Evolutionary conservation across 2,797 vertebrate genomes (phyloP).

Genomic region (Todus mexicanus): DNA sequence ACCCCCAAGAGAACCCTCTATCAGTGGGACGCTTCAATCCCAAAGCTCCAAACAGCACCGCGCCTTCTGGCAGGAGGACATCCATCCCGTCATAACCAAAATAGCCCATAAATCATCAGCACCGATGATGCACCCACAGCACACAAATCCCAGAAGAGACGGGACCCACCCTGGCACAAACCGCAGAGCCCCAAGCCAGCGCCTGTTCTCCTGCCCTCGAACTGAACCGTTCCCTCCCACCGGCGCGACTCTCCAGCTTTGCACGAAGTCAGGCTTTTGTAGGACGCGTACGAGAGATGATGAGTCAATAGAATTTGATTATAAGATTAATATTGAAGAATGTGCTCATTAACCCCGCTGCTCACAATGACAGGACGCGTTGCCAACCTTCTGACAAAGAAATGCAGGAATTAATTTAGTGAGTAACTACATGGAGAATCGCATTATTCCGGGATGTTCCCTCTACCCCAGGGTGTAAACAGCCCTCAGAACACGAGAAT

Average conservation of each 20-base stretch:
- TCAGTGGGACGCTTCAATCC: neutral
- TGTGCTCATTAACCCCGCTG: neutral
- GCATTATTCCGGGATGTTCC: neutral
- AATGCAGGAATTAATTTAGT: neutral
- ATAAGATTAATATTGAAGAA: neutral
- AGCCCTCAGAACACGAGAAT: neutral
- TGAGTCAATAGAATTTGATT: neutral
- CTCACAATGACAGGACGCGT: neutral
- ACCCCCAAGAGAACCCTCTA: accelerated
- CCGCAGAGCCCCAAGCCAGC: neutral
- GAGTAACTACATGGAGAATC: neutral
- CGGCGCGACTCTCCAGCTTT: neutral
- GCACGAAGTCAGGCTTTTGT: neutral
- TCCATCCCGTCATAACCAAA: neutral
- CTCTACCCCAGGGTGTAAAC: neutral
- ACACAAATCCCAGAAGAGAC: accelerated
- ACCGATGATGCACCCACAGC: neutral
- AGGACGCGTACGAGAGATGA: neutral
- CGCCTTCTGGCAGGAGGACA: accelerated
- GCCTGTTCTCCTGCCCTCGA: neutral
- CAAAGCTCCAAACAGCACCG: neutral
- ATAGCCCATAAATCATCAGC: neutral
- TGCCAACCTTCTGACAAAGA: constrained; percentile 17
- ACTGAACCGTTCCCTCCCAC: accelerated
- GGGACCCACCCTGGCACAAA: neutral